Evolutionary conservation across 2,797 vertebrate genomes (phyloP).

Genomic region (Hafferia zeledoni): DNA sequence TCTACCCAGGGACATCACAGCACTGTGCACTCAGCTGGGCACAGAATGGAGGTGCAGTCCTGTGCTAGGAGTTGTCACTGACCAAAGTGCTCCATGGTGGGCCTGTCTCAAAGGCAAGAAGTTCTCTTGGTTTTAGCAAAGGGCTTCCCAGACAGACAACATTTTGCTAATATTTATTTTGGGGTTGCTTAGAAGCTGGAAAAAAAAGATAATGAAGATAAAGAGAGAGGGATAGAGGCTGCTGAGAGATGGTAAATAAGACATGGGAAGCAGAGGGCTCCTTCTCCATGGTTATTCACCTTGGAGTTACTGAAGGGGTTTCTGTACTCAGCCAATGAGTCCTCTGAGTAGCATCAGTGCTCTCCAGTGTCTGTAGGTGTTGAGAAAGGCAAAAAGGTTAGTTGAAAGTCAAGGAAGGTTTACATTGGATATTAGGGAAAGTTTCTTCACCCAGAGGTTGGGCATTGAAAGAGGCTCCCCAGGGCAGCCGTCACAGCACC

Average conservation of each 20-base stretch:
- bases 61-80: background rate
- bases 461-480: background rate
- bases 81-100: background rate
- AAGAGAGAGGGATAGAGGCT: background rate
- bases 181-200: background rate
- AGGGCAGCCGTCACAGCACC: background rate
- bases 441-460: background rate
- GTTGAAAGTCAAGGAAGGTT: background rate
- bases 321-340: background rate
- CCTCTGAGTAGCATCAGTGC: background rate
- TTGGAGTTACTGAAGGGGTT: background rate
- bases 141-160: background rate
- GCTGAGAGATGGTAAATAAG: background rate
- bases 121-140: background rate
- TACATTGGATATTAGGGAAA: background rate
- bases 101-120: background rate
- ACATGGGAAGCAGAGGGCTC: background rate
- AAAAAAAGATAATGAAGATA: background rate
- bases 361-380: background rate
- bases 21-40: rapidly evolving
- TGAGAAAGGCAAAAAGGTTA: background rate
- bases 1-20: background rate
- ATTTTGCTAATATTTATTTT: background rate
- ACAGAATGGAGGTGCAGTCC: background rate
- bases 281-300: background rate